phyloP scores from a whole-genome alignment of 2,113 vertebrate genomes.

The Etheostoma cragini region DNA sequence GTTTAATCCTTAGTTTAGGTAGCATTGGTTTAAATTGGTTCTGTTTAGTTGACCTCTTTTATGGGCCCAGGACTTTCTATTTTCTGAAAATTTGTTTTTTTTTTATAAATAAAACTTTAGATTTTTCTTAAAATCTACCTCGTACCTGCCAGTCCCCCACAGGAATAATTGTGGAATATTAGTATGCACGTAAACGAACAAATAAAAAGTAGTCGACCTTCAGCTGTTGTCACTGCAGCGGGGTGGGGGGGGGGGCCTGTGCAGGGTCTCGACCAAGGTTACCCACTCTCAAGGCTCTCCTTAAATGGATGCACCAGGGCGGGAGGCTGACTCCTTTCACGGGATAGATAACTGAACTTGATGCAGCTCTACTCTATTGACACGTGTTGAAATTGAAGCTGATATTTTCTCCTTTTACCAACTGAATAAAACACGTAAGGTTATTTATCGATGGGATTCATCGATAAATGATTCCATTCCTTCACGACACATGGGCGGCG shows the following conservation, averaged over 20 bases:
- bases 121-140: too few relatives aligned
- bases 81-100: too few relatives aligned
- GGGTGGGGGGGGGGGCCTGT: conserved; percentile 1
- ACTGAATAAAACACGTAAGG: background rate
- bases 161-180: too few relatives aligned
- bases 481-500: too few relatives aligned
- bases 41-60: too few relatives aligned
- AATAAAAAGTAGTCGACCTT: conserved; percentile 66
- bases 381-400: background rate
- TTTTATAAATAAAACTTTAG: too few relatives aligned
- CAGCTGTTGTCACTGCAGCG: conserved; percentile 46
- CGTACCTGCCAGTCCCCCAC: too few relatives aligned
- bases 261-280: conserved; percentile 38
- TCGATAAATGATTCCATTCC: too few relatives aligned
- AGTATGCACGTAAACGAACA: background rate
- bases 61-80: too few relatives aligned
- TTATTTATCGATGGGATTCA: background rate
- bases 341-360: conserved; percentile 3
- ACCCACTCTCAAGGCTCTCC: conserved; percentile 41
- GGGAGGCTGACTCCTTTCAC: conserved; percentile 3
- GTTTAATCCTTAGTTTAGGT: too few relatives aligned
- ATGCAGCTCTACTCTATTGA: background rate
- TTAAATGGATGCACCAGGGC: conserved; percentile 7
- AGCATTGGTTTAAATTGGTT: too few relatives aligned
- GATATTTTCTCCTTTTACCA: background rate